phyloP scores from a whole-genome alignment of 2,113 vertebrate species.

The Crotalus viridis region DNA sequence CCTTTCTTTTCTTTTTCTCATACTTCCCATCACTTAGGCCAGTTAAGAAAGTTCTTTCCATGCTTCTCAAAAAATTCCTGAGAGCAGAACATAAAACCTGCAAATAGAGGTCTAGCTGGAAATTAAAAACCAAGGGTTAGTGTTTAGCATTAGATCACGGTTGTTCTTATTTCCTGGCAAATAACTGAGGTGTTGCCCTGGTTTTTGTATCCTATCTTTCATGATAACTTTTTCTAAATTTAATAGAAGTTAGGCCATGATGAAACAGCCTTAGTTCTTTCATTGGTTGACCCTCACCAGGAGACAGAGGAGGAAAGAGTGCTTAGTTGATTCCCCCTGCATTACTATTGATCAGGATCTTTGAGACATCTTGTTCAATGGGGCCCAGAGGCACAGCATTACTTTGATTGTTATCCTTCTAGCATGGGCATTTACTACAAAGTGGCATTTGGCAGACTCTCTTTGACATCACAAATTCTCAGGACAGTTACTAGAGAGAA shows the following conservation, averaged over 20 bases:
- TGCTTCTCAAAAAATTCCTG: constrained; percentile 57
- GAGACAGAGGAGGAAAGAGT: background rate
- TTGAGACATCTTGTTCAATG: background rate
- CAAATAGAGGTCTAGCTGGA: constrained; percentile 17
- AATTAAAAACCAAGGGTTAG: background rate
- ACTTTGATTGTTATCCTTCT: background rate
- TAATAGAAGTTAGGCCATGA: background rate
- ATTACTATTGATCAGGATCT: background rate
- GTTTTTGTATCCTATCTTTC: background rate
- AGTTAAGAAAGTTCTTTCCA: constrained; percentile 55
- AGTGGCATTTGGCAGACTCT: background rate
- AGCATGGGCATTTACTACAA: background rate
- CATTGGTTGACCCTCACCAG: background rate
- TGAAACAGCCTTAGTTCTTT: background rate
- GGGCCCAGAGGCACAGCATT: background rate
- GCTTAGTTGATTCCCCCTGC: background rate
- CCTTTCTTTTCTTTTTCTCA: background rate
- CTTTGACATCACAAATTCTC: background rate
- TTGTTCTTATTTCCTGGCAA: background rate
- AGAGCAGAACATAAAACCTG: constrained; percentile 48
- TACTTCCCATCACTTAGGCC: background rate
- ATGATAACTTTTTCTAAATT: background rate
- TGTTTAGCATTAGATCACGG: background rate
- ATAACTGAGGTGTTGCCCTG: background rate
- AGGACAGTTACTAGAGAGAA: background rate